These are phyloP conservation scores for Lophura nycthemera DNA, from an alignment of 2,113 vertebrate species.

Conservation along the genomic window DNA sequence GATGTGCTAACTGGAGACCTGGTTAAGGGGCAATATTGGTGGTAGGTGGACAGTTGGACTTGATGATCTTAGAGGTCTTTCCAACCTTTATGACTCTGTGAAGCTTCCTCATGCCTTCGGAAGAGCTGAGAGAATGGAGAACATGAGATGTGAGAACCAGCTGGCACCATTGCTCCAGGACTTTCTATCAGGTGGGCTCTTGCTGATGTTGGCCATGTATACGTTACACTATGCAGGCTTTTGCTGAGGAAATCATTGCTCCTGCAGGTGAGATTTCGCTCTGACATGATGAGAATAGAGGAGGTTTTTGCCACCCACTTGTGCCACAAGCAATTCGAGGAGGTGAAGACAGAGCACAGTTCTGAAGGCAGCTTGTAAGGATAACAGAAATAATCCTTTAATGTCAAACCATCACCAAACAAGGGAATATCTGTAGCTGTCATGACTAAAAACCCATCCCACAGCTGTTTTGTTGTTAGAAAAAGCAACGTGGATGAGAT, in stretches of 20 bases:
- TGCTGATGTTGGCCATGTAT: neutral
- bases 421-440: neutral
- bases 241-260: neutral
- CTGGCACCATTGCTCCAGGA: neutral
- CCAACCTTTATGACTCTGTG: too few species aligned
- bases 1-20: too few species aligned
- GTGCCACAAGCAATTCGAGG: neutral
- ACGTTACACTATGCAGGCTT: neutral
- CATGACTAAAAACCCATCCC: neutral
- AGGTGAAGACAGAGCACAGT: neutral
- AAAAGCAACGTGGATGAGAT: neutral
- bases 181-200: neutral
- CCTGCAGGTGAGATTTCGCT: constrained; percentile 35
- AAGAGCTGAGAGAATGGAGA: neutral
- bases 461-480: neutral
- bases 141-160: neutral
- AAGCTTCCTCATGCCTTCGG: fast-evolving
- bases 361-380: neutral
- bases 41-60: too few species aligned
- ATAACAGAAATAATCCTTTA: neutral
- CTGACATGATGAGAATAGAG: neutral
- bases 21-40: too few species aligned
- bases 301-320: neutral
- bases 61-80: too few species aligned
- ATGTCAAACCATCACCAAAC: neutral